Base-by-base conservation (phyloP, 2,888 invertebrate genomes). In the Folsomia manolachei region DNA sequence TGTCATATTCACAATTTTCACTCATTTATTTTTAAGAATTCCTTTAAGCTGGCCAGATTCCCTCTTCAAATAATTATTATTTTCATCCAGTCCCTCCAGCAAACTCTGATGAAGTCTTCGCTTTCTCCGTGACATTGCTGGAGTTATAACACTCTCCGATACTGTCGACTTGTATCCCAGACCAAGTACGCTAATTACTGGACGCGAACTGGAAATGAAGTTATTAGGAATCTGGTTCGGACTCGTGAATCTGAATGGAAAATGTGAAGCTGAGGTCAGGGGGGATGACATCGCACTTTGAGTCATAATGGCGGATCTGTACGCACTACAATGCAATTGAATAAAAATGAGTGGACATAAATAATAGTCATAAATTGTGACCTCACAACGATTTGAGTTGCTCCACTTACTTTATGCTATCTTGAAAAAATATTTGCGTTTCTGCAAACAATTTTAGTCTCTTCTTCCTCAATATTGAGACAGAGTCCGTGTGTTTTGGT, bases 191-290 rank as follows among this genome's bases (percentile, higher is more conserved):
- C 39, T 14, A 9, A 39, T 9, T 9, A 39, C 39, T 9, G 7
- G 39, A 14, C 39, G 39, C 39, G 39, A 14, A 39, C 39, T 14
- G 39, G 14, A 14, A 14, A 14, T 14, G 39, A 39, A 39, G 39
- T 4, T 39, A 9, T 39, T 39, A n/a, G n/a, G n/a, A n/a, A n/a
- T n/a, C 14, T 39, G 39, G 39, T 39, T 39, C 7, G 75, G 73
- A 27, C 75, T 73, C 25, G 64, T 65, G 24, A 64, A 19, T 51
- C 67, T 66, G 25, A 25, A 27, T 11, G 75, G 69, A 2, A n/a
- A n/a, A n/a, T n/a, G n/a, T n/a, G 71, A n/a, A 1, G 63, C n/a
- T n/a, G 63, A 73, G n/a, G 67, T 67, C 39, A 39, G 4, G 39
- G 14, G 7, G 39, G 39, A 14, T 14, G 39, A 39, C 4, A 14